Evolutionary conservation across 2,888 invertebrate genomes (phyloP), one percentile per base, ranked within the genome.

Genomic region (Nomada flava): DNA sequence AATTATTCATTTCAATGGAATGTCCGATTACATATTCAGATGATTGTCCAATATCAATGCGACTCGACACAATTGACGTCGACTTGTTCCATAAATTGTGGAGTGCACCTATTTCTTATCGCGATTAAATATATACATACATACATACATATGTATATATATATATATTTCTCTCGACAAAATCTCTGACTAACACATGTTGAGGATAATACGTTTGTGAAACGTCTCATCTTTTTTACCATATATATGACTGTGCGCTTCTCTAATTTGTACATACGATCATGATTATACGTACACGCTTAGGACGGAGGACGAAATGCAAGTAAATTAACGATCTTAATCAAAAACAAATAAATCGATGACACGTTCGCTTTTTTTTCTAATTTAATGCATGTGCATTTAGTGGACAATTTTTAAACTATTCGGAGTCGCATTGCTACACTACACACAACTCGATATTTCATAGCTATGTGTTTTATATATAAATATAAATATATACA

Each of bases 391-490:
- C 84, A 87, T 86, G 88, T 83, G 88, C 88, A 88, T 87, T 88
- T 86, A 88, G 81, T 78, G 62, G 71, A 77, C 70, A 74, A 80
- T 80, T 82, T 83, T 83, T 83, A 62, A 86, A 81, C 83, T 60
- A 80, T 83, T 76, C 50, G 63, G 88, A 89, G 87, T 90, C 90
- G 90, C 91, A 89, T 89, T 88, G 89, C 88, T 86, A 88, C 57
- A 89, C 79, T 81, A 86, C 73, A 85, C 82, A 85, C 71, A 86
- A 88, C 89, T 90, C 88, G 88, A 88, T 90, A 89, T 89, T 85
- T 90, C 88, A 86, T 89, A 88, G 89, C 90, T 92, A 90, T 89
- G 89, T 90, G 89, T 92, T 92, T 90, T 91, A 90, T 90, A 89
- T 91, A 89, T 90, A 91, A 87, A 91, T 90, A 90, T 89, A 88